Conservation (phyloP, 2,888 invertebrate genomes). For the Rhingia campestris region DNA sequence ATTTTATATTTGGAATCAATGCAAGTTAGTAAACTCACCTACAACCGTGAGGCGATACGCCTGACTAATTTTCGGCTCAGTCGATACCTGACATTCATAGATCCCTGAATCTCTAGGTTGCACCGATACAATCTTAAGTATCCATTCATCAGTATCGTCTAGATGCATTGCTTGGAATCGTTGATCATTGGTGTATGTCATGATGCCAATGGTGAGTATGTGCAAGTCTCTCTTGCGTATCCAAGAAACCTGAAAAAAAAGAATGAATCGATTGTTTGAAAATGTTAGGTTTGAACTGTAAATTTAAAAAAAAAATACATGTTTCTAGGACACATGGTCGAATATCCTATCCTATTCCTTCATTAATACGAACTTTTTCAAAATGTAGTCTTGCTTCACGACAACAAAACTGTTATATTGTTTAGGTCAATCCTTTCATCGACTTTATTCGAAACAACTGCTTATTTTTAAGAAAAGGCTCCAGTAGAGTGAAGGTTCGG, state of each 20-base stretch:
- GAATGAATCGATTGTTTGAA: not conserved
- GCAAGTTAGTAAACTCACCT: slow-evolving; percentile 84
- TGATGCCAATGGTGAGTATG: slow-evolving; percentile 88
- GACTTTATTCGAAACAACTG: too few relatives aligned
- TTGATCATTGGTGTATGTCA: slow-evolving; percentile 90
- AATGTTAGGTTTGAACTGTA: not conserved
- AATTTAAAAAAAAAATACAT: not conserved
- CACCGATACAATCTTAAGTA: slow-evolving; percentile 87
- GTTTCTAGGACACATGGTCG: too few relatives aligned
- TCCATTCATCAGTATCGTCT: slow-evolving; percentile 89
- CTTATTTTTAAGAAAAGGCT: too few relatives aligned
- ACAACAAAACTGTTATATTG: too few relatives aligned
- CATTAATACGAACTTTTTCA: too few relatives aligned
- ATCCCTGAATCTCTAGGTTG: slow-evolving; percentile 88
- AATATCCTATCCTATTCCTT: too few relatives aligned
- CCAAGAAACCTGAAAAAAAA: slow-evolving; percentile 88
- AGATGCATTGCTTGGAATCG: slow-evolving; percentile 88
- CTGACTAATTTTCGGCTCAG: slow-evolving; percentile 90
- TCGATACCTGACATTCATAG: slow-evolving; percentile 91
- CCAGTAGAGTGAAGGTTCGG: too few relatives aligned
- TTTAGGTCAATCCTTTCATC: too few relatives aligned
- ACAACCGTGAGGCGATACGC: slow-evolving; percentile 88
- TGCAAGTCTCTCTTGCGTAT: slow-evolving; percentile 92
- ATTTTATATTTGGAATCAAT: slow-evolving; percentile 7
- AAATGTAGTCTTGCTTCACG: too few relatives aligned